Base-by-base conservation (phyloP, 1,140 invertebrate genomes). In the Mya arenaria region DNA sequence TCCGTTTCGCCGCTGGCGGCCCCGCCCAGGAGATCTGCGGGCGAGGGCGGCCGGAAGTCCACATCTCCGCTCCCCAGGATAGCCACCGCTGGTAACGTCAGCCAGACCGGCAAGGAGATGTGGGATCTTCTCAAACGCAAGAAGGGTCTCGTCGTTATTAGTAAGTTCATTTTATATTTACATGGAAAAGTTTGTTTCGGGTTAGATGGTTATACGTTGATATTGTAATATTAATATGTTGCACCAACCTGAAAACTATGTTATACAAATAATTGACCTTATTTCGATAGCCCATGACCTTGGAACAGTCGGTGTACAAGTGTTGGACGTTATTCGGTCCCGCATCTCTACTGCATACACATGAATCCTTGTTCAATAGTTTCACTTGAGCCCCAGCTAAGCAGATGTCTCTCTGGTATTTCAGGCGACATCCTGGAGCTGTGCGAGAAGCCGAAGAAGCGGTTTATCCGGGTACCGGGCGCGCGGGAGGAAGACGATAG, bases 81-180 rank as follows among this genome's bases (percentile, higher is more conserved):
- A 84, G 58, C 62, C 58, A 83, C 44, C 17, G 56, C 62, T 39
- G 73, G 60, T 73, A 56, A 85, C 44, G 75, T 74, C 25, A 73
- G 85, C 13, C 83, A 87, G 8, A 88, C 87, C 13, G 87, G 87
- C 34, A 83, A 90, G 82, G 86, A 88, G 81, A 91, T 91, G 90
- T 85, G 84, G 84, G 86, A 83, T 34, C 85, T 89, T 28, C 82
- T 91, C 5, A 88, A 88, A 72, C 52, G 80, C 55, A 90, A 88
- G 60, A 89, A 90, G 73, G 91, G 90, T 13, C 86, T 87, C 23
- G 90, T 91, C 23, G 89, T 89, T 34, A 90, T 91, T 55, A 82
- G 77, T 80, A 34, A 41, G 77, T 78, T 23, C 4, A 62, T 13
- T n/a, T 8, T n/a, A 19, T n/a, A 8, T 58, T 58, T n/a, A n/a